These are phyloP conservation scores for Corythornis vintsioides DNA, from an alignment of 2,113 vertebrate genomes.

Conservation along the genomic window DNA sequence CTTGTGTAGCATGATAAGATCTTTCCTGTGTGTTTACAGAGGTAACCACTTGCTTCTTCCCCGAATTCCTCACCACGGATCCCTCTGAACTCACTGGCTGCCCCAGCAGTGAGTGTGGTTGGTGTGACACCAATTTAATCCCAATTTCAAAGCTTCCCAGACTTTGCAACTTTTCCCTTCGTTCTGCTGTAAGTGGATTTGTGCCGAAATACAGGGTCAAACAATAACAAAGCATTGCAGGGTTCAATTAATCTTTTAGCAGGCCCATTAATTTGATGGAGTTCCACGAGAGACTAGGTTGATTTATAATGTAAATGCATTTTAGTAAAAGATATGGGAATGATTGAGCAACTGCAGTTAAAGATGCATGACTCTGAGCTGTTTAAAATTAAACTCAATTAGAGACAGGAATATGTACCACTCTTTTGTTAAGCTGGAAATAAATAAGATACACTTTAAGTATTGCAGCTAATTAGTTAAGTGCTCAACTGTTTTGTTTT, in stretches of 20 bases:
- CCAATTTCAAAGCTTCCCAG: neutral
- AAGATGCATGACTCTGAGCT: neutral
- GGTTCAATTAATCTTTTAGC: constrained; percentile 11
- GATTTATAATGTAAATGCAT: neutral
- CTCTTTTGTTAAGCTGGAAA: constrained; percentile 41
- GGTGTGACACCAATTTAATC: accelerated
- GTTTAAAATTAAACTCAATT: no score
- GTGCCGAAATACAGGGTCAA: neutral
- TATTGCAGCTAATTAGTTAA: constrained; percentile 67
- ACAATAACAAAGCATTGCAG: neutral
- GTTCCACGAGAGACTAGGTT: neutral
- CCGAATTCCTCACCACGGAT: neutral
- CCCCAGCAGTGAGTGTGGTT: no score
- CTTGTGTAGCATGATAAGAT: accelerated
- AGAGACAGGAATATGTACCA: neutral
- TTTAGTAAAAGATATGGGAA: constrained; percentile 14
- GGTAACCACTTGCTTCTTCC: neutral
- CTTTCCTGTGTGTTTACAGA: neutral
- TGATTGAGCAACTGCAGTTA: neutral
- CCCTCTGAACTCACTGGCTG: neutral
- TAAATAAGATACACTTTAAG: constrained; percentile 44
- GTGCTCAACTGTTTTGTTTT: constrained; percentile 45
- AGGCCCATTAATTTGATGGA: neutral
- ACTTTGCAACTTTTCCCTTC: neutral
- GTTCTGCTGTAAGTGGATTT: neutral